Conservation (phyloP, 2,113 vertebrate species). For the Periophthalmus modestus region DNA sequence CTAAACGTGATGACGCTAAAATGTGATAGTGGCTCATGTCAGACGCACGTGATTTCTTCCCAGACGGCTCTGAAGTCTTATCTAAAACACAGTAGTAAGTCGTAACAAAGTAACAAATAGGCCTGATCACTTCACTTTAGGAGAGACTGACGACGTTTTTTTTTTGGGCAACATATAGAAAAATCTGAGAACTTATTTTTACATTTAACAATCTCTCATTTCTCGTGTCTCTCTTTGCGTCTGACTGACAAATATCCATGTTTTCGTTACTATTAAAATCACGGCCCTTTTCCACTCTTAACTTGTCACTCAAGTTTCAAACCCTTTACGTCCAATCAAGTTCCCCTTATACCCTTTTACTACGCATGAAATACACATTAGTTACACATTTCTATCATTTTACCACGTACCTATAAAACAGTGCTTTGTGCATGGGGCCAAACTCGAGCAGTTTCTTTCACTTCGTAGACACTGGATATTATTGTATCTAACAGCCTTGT, state of each 20-base stretch:
- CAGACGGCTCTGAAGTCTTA: not conserved
- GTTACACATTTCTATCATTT: conserved; percentile 26
- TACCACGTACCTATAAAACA: conserved; percentile 28
- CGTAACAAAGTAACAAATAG: too few relatives aligned
- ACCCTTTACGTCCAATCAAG: not conserved
- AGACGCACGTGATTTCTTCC: not conserved
- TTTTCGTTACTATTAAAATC: not conserved
- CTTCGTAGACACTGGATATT: conserved; percentile 57
- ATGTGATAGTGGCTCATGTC: not conserved
- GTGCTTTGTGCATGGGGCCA: conserved; percentile 9
- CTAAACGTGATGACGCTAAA: not conserved
- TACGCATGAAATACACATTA: conserved; percentile 2
- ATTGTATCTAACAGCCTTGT: conserved; percentile 64
- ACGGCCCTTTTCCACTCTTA: not conserved
- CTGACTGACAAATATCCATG: not conserved
- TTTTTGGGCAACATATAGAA: not conserved
- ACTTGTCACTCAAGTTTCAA: not conserved
- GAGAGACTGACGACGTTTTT: not conserved
- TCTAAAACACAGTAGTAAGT: too few relatives aligned
- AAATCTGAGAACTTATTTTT: not conserved
- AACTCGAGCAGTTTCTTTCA: conserved; percentile 15
- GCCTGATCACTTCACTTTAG: not conserved
- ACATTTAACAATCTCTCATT: not conserved
- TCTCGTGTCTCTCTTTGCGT: not conserved
- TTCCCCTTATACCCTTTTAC: not conserved